Evolutionary conservation across 2,113 vertebrate genomes (phyloP), one percentile per base, ranked within the genome.

Genomic region (Bostrychus sinensis): DNA sequence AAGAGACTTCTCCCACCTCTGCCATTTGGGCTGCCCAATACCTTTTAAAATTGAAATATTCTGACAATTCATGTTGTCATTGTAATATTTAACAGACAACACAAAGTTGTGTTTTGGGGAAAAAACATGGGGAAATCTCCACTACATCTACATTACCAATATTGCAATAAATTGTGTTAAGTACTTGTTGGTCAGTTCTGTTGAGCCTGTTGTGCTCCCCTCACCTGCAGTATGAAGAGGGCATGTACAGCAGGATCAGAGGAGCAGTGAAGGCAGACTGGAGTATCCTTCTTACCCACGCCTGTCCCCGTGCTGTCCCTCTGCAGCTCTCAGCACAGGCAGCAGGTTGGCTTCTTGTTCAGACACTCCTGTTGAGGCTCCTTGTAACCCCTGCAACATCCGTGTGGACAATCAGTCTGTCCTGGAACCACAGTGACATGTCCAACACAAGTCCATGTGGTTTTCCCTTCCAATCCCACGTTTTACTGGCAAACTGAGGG

Each of bases 401-500:
- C 81, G 32, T 63, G 64, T 39, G 56, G 46, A 14, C 50, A 57
- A 77, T 54, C 65, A 81, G 61, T 79, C 75, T 70, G 75, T 81
- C 61, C 60, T 28, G 67, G 67, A 72, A 75, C 70, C 76, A 55
- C 66, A 58, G 68, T 19, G 48, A 62, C 34, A 65, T 10, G 54
- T 78, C 86, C 72, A 56, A 61, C 70, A 62, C 45, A 51, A 69
- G 66, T 75, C 80, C 66, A 17, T 23, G 50, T 66, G 56, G 48
- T 63, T 74, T 70, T 77, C 74, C 75, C 68, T 72, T 67, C 65
- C 68, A 16, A 48, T 69, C 82, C 71, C 6, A 25, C 62, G 66
- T 60, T 43, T 75, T 67, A 86, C 78, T 79, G 78, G 72, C 72
- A 82, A 77, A 76, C 65, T 70, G 56, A 25, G 66, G 77, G 74